Percentiles rank a stretch among this genome's conserved stretches.
Evolutionary conservation across 1,140 invertebrate species (phyloP).

Genomic region (Cryptotermes secundus): DNA sequence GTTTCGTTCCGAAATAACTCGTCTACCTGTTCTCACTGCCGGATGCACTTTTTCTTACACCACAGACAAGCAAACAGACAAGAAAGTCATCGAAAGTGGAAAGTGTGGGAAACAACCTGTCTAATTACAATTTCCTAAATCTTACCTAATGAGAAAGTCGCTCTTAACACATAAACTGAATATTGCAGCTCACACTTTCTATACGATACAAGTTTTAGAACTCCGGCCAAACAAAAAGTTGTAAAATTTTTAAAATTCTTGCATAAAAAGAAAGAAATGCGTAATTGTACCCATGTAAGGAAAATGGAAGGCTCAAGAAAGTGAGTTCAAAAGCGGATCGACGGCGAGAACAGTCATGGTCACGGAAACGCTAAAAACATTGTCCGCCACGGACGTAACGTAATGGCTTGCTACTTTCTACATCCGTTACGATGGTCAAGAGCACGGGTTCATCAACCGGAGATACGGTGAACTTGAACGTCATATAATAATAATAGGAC

Average conservation of each 20-base stretch:
- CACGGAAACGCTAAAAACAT: background rate
- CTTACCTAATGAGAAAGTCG: background rate
- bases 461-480: background rate
- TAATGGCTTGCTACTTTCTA: background rate
- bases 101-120: background rate
- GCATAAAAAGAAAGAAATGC: background rate
- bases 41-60: background rate
- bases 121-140: background rate
- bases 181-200: background rate
- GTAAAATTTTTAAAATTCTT: background rate
- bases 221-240: background rate
- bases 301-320: background rate
- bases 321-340: background rate
- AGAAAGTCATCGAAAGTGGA: background rate
- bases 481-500: background rate
- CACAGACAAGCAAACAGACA: background rate
- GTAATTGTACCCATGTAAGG: background rate
- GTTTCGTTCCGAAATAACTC: background rate
- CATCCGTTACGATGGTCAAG: background rate
- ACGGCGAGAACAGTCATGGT: background rate
- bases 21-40: background rate
- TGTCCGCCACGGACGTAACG: background rate
- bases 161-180: background rate
- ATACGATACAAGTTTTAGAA: too few species aligned
- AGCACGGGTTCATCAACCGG: background rate